A percentile compares a stretch with the other conserved stretches of the same genome.
Evolutionary conservation across 2,113 vertebrate species (phyloP).

Genomic region (Cyanoliseus patagonus): DNA sequence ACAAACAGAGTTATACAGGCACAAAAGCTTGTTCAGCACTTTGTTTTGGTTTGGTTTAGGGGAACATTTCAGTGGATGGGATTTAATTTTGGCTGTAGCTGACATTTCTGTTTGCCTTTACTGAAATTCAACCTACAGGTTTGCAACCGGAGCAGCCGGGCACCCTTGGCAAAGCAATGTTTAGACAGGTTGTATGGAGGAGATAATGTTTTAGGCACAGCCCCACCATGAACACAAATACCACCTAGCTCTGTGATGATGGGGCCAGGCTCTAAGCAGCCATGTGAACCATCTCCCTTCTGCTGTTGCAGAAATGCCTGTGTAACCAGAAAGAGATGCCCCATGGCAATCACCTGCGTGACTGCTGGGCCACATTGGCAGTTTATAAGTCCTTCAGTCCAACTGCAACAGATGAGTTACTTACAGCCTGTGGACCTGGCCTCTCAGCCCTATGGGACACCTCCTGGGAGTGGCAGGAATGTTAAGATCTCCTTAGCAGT

Average conservation of each 20-base stretch:
- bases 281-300: background rate
- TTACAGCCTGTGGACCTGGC: background rate
- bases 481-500: background rate
- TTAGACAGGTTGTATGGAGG: background rate
- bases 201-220: background rate
- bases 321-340: background rate
- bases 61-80: background rate
- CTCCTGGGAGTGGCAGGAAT: background rate
- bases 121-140: background rate
- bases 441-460: background rate
- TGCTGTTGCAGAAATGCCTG: background rate
- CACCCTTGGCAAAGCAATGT: background rate
- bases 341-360: background rate
- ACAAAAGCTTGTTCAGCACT: background rate
- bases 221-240: background rate
- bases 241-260: background rate
- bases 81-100: background rate
- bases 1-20: background rate
- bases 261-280: background rate
- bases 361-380: background rate
- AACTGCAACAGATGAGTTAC: background rate
- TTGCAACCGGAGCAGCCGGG: background rate
- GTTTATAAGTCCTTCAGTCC: background rate
- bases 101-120: background rate
- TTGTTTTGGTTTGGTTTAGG: background rate